A percentile compares a stretch with the other conserved stretches of the same genome.
Evolutionary conservation across 1,140 invertebrate species (phyloP).

Genomic region (Bombus terrestris): DNA sequence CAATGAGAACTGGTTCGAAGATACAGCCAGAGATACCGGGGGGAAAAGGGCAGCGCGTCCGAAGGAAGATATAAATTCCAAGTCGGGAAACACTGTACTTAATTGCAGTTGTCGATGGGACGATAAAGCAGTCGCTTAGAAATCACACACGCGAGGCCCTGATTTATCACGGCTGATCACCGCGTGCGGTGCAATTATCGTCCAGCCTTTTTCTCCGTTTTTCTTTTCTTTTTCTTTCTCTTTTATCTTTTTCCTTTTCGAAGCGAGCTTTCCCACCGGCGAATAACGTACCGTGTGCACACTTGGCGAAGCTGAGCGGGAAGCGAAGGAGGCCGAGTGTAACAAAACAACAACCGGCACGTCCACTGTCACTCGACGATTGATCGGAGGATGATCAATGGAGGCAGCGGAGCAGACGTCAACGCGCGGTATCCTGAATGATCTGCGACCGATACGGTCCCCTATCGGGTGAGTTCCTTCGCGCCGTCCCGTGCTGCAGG

Average conservation of each 20-base stretch:
- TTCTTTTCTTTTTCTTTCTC: too few species aligned
- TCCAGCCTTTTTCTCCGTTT: neutral
- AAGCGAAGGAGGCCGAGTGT: neutral
- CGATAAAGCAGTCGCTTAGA: constrained; percentile 3
- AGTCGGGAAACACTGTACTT: neutral
- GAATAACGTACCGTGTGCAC: neutral
- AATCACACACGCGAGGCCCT: constrained; percentile 4
- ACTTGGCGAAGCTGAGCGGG: neutral
- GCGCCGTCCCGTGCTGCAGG: constrained; percentile 57
- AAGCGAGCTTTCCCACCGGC: neutral
- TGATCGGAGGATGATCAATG: constrained; percentile 16
- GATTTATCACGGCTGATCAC: neutral
- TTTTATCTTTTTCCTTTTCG: too few species aligned
- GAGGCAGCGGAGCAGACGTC: neutral
- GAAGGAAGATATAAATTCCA: constrained; percentile 3
- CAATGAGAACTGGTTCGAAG: neutral
- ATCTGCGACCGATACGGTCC: constrained; percentile 52
- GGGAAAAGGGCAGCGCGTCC: neutral
- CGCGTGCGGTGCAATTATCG: neutral
- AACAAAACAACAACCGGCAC: neutral
- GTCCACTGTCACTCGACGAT: constrained; percentile 18
- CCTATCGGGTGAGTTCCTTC: constrained; percentile 59
- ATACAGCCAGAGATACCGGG: neutral
- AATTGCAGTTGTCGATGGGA: constrained; percentile 3
- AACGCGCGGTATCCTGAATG: constrained; percentile 53